Evolutionary conservation across 2,113 vertebrate genomes (phyloP).

Genomic region (Megalops atlanticus): DNA sequence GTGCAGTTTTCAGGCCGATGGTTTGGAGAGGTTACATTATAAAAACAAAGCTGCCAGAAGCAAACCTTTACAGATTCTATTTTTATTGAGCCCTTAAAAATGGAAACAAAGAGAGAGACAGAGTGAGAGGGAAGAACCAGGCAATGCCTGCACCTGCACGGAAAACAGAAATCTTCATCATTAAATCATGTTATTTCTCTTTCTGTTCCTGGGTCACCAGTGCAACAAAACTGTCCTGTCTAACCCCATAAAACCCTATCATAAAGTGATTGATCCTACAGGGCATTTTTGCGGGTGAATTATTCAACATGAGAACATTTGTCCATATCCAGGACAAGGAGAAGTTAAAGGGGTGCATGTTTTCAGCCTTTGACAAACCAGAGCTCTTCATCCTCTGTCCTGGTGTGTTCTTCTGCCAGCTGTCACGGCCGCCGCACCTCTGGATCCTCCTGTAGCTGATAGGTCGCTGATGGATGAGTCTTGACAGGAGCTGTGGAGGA

Average conservation of each 20-base stretch:
- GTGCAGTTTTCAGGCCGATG: not conserved
- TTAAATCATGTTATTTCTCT: not conserved
- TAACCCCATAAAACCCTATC: not conserved
- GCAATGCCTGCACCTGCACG: not conserved
- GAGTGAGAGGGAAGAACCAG: not conserved
- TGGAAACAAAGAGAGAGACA: not conserved
- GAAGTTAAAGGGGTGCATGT: not conserved
- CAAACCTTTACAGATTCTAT: not conserved
- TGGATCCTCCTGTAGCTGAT: constrained; percentile 8
- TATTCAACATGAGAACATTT: not conserved
- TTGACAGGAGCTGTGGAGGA: constrained; percentile 29
- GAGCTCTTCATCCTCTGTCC: not conserved
- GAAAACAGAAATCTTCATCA: not conserved
- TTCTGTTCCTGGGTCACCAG: not conserved
- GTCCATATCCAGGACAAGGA: not conserved
- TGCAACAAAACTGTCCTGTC: not conserved
- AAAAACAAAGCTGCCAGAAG: not conserved
- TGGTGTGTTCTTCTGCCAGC: not conserved
- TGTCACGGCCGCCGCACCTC: not conserved
- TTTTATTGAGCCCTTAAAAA: not conserved
- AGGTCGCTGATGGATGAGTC: constrained; percentile 21
- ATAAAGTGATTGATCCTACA: not conserved
- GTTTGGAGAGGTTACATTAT: not conserved
- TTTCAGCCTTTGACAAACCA: constrained; percentile 5
- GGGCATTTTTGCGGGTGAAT: not conserved